Evolutionary conservation across 1,140 invertebrate species (phyloP), one percentile per base, ranked within the genome.

Genomic region (Sarcophaga bullata): DNA sequence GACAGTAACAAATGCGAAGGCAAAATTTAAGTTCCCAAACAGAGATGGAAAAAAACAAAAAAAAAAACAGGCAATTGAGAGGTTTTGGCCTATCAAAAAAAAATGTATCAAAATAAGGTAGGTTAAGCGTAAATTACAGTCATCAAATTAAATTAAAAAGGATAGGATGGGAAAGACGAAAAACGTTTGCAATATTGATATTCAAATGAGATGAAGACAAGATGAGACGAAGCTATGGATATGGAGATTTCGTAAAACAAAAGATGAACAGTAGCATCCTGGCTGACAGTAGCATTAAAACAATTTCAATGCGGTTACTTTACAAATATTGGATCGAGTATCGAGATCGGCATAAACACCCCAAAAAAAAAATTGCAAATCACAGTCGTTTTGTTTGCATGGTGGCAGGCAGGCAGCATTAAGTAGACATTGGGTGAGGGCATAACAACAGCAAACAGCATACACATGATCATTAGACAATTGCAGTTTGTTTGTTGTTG

Each of bases 281-380:
- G 25, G 25, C 25, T 37, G 62, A 68, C 62, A 68, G 62, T 68
- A 68, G 19, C 62, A 68, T 68, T 68, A 68, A 68, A 58, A 68
- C n/a, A 68, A 68, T 68, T 68, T 68, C n/a, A 17, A 68, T 68
- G 62, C 62, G 62, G 62, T 68, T 68, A 68, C 62, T 68, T 68
- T 68, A 10, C 62, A 68, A 68, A 68, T 68, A 68, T 19, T 19
- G 8, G 17, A 17, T n/a, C 4, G 15, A 25, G 62, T 68, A 68
- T 19, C 19, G 54, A 58, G 54, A 4, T 25, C 19, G 19, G 17
- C 8, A 68, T 25, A 25, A 68, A 25, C 17, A 68, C 17, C 17
- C 54, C 11, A 58, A n/a, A n/a, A n/a, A n/a, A n/a, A n/a, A n/a
- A n/a, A n/a, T n/a, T n/a, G n/a, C n/a, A n/a, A 68, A 68, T 68